A percentile compares a stretch with the other conserved stretches of the same genome.
phyloP scores from a whole-genome alignment of 2,113 vertebrate genomes.

The Macrotis lagotis region DNA sequence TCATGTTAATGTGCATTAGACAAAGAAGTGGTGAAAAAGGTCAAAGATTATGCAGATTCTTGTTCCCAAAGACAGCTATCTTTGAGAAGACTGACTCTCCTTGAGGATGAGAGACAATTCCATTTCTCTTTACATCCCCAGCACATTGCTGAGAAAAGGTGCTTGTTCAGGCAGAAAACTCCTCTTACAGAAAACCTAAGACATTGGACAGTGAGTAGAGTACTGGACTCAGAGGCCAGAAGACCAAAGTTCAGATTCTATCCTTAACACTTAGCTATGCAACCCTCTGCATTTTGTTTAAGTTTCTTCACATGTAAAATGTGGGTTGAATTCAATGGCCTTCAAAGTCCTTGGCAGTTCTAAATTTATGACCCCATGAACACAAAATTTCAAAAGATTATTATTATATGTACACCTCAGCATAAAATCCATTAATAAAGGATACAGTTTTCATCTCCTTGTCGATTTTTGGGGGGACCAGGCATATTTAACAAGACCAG shows the following conservation, averaged over 20 bases:
- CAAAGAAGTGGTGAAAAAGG: not conserved
- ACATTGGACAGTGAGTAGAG: not conserved
- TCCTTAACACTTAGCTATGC: no score
- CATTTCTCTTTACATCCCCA: not conserved
- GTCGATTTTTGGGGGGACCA: slow-evolving; percentile 91
- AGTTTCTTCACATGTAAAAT: not conserved
- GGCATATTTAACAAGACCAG: slow-evolving; percentile 98
- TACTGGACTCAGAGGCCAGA: no score
- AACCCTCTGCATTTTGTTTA: no score
- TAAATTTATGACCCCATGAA: not conserved
- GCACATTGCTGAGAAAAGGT: not conserved
- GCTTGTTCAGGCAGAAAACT: not conserved
- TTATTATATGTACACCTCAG: accelerated
- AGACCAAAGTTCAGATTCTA: no score
- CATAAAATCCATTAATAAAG: slow-evolving; percentile 66
- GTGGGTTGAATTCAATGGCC: not conserved
- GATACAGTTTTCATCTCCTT: slow-evolving; percentile 99
- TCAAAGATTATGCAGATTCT: not conserved
- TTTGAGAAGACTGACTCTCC: not conserved
- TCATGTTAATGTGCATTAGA: no score
- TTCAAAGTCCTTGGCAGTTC: not conserved
- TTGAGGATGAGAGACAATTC: not conserved
- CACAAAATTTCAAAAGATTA: not conserved
- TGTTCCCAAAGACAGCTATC: not conserved
- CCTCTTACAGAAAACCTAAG: not conserved